Percentiles rank a stretch among this genome's conserved stretches.
Conservation (phyloP, 2,888 invertebrate genomes). For the Xylota sylvarum region DNA sequence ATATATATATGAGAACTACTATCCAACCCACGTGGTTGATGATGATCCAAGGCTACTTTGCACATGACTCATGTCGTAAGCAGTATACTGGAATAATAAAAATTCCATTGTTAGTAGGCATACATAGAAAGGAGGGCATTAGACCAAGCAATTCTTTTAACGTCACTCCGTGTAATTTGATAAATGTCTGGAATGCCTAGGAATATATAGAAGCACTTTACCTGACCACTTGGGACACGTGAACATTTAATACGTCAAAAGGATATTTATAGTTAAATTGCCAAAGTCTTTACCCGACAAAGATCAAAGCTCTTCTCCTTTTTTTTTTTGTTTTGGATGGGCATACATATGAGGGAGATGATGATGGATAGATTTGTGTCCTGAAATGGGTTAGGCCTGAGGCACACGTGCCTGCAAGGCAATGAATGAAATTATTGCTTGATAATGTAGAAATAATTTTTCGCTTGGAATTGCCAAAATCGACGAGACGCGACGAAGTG, state of each 20-base stretch:
- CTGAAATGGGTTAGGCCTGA: not conserved
- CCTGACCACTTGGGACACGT: not conserved
- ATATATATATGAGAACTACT: no score
- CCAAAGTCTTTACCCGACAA: not conserved
- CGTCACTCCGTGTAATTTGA: not conserved
- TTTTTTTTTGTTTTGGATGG: not conserved
- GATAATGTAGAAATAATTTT: conserved; percentile 4
- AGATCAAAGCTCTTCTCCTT: not conserved
- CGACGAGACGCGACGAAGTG: not conserved
- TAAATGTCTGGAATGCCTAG: not conserved
- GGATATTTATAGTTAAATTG: not conserved
- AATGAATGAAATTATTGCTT: conserved; percentile 1
- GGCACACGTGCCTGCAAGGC: not conserved
- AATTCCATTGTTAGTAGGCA: no score
- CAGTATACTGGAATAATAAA: no score
- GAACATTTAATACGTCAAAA: not conserved
- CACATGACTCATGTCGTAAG: no score
- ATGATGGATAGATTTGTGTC: conserved; percentile 5
- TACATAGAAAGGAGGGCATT: not conserved
- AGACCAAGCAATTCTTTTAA: not conserved
- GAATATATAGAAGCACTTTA: not conserved
- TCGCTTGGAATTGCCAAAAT: not conserved
- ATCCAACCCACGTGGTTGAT: no score
- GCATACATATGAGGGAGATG: not conserved
- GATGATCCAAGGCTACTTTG: no score